Base-by-base conservation (phyloP, 2,797 vertebrate species). In the Gallinago solitaria region DNA sequence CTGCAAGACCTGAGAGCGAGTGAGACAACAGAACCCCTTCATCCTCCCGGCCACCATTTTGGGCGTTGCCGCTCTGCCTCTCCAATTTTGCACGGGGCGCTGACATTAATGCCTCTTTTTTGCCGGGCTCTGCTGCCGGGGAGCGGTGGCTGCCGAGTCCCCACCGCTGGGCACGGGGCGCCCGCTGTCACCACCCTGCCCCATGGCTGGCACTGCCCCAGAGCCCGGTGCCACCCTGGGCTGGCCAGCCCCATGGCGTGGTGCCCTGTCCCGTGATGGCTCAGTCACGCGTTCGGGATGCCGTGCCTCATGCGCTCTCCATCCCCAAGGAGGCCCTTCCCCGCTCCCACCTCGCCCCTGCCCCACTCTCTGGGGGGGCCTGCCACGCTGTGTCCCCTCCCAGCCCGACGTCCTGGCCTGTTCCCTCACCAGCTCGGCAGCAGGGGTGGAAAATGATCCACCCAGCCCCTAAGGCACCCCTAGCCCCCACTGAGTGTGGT, bases 1-100 rank as follows among this genome's bases (percentile, higher is more conserved):
- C 1, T 11, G 37, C 33, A 33, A 70, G 82, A 61, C 24, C 47
- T 2, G 37, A 73, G 41, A 1, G 0, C 1, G 2, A 74, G 13
- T 1, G 1, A 84, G 30, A 51, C n/a, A 69, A 83, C 77, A 73
- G 80, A 68, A 70, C 3, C 63, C 32, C 21, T 70, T 59, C 4
- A 1, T 59, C 37, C 79, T 83, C 84, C 64, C 7, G 0, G 57
- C 79, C 87, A 91, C 91, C 87, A 87, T 95, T 70, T 89, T 92
- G 73, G 68, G 89, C 3, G 25, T 67, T 74, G 56, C 19, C 33
- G 5, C 53, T 56, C 68, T 9, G 51, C 19, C 83, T 83, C 48
- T 81, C 41, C 9, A 53, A 83, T 91, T 95, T 88, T 81, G 27
- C 57, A 76, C 0, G 1, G 61, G 35, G 45, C 1, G 5, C 48